These are phyloP conservation scores for Drosophila yooni DNA, from an alignment of 2,888 invertebrate genomes.

Conservation along the genomic window DNA sequence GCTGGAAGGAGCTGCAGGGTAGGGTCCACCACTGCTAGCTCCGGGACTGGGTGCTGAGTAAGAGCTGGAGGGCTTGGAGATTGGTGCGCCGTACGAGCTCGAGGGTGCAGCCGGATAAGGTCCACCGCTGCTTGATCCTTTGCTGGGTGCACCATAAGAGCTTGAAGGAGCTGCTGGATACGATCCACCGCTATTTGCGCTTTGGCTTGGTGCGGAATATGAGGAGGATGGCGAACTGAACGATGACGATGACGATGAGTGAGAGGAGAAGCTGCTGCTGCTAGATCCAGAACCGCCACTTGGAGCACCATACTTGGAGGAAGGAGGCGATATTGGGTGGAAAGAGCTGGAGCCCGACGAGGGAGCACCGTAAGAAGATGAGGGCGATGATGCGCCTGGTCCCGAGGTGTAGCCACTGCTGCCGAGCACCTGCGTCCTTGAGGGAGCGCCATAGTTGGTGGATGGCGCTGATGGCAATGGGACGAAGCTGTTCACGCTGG, in stretches of 20 bases:
- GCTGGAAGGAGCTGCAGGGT: conserved; percentile 61
- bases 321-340: conserved; percentile 43
- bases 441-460: conserved; percentile 87
- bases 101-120: conserved; percentile 63
- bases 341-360: conserved; percentile 51
- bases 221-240: conserved; percentile 30
- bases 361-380: conserved; percentile 85
- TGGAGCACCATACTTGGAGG: conserved; percentile 72
- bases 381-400: conserved; percentile 84
- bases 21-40: conserved; percentile 37
- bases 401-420: conserved; percentile 72
- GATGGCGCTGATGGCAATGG: conserved; percentile 80
- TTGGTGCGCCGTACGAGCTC: conserved; percentile 73
- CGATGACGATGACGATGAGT: conserved; percentile 16
- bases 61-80: conserved; percentile 51
- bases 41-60: conserved; percentile 6
- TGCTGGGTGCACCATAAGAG: conserved; percentile 83
- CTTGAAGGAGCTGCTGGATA: conserved; percentile 82
- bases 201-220: conserved; percentile 18
- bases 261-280: conserved; percentile 19
- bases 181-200: conserved; percentile 84
- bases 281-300: conserved; percentile 16
- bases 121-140: conserved; percentile 36
- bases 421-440: conserved; percentile 72
- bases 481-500: conserved; percentile 82